A percentile compares a stretch with the other conserved stretches of the same genome.
These are phyloP conservation scores for Rhimphoctona megacephalus DNA, from an alignment of 2,888 invertebrate genomes.

Conservation along the genomic window DNA sequence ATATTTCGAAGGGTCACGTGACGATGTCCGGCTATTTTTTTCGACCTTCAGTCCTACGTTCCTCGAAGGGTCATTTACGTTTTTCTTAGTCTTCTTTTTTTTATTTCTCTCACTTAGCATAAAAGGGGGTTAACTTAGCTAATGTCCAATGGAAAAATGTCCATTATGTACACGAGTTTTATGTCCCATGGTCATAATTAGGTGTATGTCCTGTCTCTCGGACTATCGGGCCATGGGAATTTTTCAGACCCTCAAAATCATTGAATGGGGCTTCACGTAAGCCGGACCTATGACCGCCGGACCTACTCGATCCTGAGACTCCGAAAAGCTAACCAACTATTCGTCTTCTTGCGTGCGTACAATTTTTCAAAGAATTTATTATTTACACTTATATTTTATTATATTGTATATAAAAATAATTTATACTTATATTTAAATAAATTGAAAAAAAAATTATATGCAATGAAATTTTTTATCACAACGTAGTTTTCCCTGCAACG, in stretches of 20 bases:
- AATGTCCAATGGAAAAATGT: slow-evolving; percentile 66
- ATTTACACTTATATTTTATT: no score
- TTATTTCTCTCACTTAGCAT: slow-evolving; percentile 65
- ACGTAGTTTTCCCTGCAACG: neutral
- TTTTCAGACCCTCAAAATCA: slow-evolving; percentile 69
- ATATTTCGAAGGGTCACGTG: slow-evolving; percentile 76
- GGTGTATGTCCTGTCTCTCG: slow-evolving; percentile 72
- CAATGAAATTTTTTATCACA: neutral
- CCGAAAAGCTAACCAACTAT: slow-evolving; percentile 5
- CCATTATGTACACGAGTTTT: slow-evolving; percentile 74
- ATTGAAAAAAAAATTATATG: neutral
- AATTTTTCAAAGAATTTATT: neutral
- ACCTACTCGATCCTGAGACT: slow-evolving; percentile 53
- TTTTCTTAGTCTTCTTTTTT: slow-evolving; percentile 48
- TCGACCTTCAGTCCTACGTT: slow-evolving; percentile 64
- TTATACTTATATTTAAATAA: neutral
- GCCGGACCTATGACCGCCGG: slow-evolving; percentile 66
- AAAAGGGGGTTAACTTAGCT: slow-evolving; percentile 66
- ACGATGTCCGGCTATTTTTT: slow-evolving; percentile 79
- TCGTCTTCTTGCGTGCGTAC: neutral
- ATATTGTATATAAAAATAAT: no score
- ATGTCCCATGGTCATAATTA: slow-evolving; percentile 84
- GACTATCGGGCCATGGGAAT: slow-evolving; percentile 81
- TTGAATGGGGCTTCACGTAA: slow-evolving; percentile 21
- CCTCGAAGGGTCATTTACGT: slow-evolving; percentile 70